Base-by-base conservation (phyloP, 2,888 invertebrate genomes). In the Tipula helvola region DNA sequence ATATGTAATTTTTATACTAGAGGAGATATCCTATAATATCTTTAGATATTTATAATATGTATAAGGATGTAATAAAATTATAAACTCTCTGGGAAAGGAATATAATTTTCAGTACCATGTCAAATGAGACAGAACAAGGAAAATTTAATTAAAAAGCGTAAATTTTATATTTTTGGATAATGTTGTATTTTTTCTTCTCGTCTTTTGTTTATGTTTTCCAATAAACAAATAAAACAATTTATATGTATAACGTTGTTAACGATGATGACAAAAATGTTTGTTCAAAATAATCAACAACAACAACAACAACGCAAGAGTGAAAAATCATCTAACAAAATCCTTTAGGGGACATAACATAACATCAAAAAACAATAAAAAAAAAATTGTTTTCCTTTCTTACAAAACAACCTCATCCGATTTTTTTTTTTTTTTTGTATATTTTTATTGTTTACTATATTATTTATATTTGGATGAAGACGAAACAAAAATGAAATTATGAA, bases 41-140 rank as follows among this genome's bases (percentile, higher is more conserved):
- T 44, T 3, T 44, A 44, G 10, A 44, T 44, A 42, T 42, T 5
- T 42, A 12, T 44, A 16, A 52, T 16, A 52, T 16, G 8, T 52
- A 52, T n/a, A 52, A 13, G 52, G 52, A 52, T 71, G 28, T 28
- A 71, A 71, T 28, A 71, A 71, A 71, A 71, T 71, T 71, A 71
- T 71, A 71, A 71, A 71, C 71, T 28, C 71, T 71, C 71, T 28
- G 28, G 71, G 10, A 71, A 71, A 71, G 18, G 71, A 71, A 71
- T 28, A 71, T 71, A 71, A 71, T 28, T 71, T 71, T 71, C 71
- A 71, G 28, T 71, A 71, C 71, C 71, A 28, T 71, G 71, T 71
- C 71, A 71, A 71, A 71, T 71, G 71, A 71, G 71, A 71, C 71
- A 71, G 71, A 71, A 71, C 71, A 71, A 71, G 71, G 71, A 71